Base-by-base conservation (phyloP, 2,888 invertebrate genomes). In the Lymantria monacha region DNA sequence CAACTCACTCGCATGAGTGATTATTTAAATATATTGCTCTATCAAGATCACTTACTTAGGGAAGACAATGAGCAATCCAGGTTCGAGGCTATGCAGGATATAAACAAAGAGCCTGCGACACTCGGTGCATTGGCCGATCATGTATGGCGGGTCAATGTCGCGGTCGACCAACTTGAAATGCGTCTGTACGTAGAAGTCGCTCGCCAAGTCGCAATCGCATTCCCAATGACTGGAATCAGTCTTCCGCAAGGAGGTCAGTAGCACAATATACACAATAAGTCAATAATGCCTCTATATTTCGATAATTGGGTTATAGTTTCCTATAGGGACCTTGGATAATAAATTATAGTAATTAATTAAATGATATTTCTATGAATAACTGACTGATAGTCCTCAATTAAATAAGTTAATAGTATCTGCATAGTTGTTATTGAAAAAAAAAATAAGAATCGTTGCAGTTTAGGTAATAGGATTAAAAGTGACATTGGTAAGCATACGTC, bases 81-180 rank as follows among this genome's bases (percentile, higher is more conserved):
- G 61, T 67, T 68, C 63, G 72, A 70, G 72, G 74, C 72, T 74
- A 75, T 75, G 72, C 77, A 87, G 89, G 87, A 86, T 78, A 86
- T 87, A 90, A 90, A 90, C 89, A 90, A 90, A 88, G 87, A 89
- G 86, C 75, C 89, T 89, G 84, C 85, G 84, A 87, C 86, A 86
- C 74, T 70, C 83, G 72, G 90, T 86, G 90, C 90, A 88, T 85
- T 87, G 90, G 76, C 90, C 90, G 87, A 83, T 81, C 85, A 80
- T 76, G 81, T 82, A 83, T 80, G 81, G 72, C 81, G 81, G 90
- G 87, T 91, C 91, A 90, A 89, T 90, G 90, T 90, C 90, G 89
- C 83, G 89, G 85, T 72, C 86, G 73, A 74, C 72, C 80, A 79
- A 77, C 85, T 81, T 81, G 72, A 81, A 83, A 79, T 81, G 82